Evolutionary conservation across 2,888 invertebrate species (phyloP).

Genomic region (Cataglyphis rosenhaueri): DNA sequence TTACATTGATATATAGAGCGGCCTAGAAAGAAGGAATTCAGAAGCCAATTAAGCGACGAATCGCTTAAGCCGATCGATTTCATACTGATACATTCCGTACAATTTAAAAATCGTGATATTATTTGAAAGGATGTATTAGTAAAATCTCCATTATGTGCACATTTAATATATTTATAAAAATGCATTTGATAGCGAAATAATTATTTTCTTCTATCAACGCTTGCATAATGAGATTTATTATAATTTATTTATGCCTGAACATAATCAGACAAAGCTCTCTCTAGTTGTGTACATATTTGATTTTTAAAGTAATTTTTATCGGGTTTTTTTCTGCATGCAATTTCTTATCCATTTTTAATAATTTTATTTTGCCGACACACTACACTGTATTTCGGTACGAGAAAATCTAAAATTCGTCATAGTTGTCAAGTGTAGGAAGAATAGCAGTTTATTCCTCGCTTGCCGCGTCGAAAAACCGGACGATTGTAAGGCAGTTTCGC

Average conservation of each 20-base stretch:
- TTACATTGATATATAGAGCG: neutral
- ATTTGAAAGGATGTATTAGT: neutral
- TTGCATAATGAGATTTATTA: neutral
- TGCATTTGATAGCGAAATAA: neutral
- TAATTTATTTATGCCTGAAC: neutral
- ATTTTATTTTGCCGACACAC: neutral
- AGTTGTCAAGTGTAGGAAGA: constrained; percentile 11
- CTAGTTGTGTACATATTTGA: neutral
- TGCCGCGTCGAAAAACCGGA: constrained; percentile 51
- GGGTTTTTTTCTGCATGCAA: neutral
- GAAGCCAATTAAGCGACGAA: constrained; percentile 30
- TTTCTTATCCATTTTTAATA: neutral
- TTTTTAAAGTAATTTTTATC: neutral
- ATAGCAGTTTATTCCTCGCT: constrained; percentile 51
- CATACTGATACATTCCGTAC: neutral
- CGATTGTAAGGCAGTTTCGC: constrained; percentile 43
- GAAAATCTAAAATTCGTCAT: constrained; percentile 36
- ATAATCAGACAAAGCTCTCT: neutral
- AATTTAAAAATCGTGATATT: neutral
- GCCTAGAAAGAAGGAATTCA: neutral
- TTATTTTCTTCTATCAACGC: neutral
- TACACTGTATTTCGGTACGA: neutral
- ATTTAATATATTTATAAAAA: neutral
- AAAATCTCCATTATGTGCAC: neutral
- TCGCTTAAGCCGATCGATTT: neutral